These are phyloP conservation scores for Phalacrocorax carbo DNA, from an alignment of 2,113 vertebrate species.

Conservation along the genomic window DNA sequence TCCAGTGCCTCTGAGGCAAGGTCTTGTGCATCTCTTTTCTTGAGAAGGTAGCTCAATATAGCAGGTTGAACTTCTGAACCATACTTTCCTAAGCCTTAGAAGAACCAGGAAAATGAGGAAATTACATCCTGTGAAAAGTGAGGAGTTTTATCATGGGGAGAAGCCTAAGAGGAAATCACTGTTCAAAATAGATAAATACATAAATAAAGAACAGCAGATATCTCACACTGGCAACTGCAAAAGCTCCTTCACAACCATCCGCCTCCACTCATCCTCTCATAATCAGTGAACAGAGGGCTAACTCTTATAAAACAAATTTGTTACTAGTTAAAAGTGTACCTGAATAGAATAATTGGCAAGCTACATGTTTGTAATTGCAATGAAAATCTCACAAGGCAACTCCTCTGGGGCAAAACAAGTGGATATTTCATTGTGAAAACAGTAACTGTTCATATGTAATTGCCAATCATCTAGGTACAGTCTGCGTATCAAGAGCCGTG, in stretches of 20 bases:
- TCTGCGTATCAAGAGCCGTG: background rate
- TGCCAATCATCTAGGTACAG: background rate
- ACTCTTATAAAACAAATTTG: background rate
- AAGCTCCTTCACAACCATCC: background rate
- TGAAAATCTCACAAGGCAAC: background rate
- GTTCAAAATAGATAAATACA: background rate
- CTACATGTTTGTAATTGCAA: background rate
- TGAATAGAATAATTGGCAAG: background rate
- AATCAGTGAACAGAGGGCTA: background rate
- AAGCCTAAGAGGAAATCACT: background rate
- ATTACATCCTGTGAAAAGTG: background rate
- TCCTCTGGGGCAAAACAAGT: background rate
- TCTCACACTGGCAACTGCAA: background rate
- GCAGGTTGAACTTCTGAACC: background rate
- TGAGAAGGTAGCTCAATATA: background rate
- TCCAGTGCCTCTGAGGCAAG: background rate
- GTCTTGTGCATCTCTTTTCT: background rate
- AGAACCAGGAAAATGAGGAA: background rate
- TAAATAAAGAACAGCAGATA: background rate
- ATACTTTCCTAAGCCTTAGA: background rate
- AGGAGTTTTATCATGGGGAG: background rate
- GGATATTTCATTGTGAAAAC: background rate
- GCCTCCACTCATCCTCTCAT: background rate
- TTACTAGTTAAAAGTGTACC: background rate
- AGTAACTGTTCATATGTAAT: background rate